Evolutionary conservation across 2,888 invertebrate genomes (phyloP), one percentile per base, ranked within the genome.

Genomic region (Mythimna loreyi): DNA sequence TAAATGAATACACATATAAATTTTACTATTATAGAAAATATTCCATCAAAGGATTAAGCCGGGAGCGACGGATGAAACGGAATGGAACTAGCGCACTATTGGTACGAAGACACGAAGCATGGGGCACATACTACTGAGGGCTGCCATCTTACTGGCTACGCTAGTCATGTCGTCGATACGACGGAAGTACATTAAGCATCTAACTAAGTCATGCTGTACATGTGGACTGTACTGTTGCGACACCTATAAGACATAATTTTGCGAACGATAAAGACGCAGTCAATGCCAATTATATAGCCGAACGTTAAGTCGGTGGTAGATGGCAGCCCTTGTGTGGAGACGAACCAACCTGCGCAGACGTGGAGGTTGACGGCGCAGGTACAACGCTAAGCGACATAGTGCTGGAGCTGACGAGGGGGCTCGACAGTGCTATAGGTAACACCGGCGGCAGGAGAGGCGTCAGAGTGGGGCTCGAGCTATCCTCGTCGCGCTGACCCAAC

Each of bases 381-480:
- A 89, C 83, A 81, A 89, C 85, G 85, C 80, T 89, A 82, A 89
- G 78, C 75, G 86, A 83, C 79, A 85, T 89, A 75, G 89, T 84
- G 71, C 86, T 75, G 79, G 87, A 80, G 71, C 87, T 80, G 80
- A 85, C 80, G 69, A 85, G 82, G 56, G 85, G 67, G 70, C 84
- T 85, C 75, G 88, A 81, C 75, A 85, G 84, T 75, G 85, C 67
- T 70, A 87, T 63, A 72, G 91, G 89, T 83, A 91, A 81, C 88
- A 78, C 89, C 73, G 92, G 91, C 84, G 92, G 92, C 87, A 92
- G 89, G 72, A 93, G 90, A 53, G 90, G 84, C 81, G 93, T 92
- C 82, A 93, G 87, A 53, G 87, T 90, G 52, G 91, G 91, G 79
- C 89, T 87, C 75, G 87, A 84, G 73, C 87, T 83, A 59, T 87